Percentiles rank a stretch among this genome's conserved stretches.
phyloP scores from a whole-genome alignment of 2,888 invertebrate species.

The Onthophagus sagittarius region DNA sequence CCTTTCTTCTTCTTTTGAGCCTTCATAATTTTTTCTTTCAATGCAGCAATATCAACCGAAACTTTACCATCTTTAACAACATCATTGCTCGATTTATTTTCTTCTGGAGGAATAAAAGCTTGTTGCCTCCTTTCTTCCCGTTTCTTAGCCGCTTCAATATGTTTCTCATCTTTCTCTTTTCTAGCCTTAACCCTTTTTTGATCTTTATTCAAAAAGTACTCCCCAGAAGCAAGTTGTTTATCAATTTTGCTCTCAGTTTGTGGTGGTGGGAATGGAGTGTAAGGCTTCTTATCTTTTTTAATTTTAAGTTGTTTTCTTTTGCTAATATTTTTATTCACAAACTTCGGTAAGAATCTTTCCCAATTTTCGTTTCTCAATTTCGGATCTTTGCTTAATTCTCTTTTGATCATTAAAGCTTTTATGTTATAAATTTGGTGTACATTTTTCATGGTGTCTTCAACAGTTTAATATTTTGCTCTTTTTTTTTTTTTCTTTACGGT shows the following conservation, averaged over 20 bases:
- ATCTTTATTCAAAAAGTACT: slow-evolving; percentile 91
- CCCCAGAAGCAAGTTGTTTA: slow-evolving; percentile 88
- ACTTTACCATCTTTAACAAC: slow-evolving; percentile 37
- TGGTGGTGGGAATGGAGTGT: slow-evolving; percentile 97
- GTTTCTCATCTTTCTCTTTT: slow-evolving; percentile 75
- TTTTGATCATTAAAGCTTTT: slow-evolving; percentile 95
- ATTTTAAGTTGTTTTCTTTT: slow-evolving; percentile 85
- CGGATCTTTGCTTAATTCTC: slow-evolving; percentile 91
- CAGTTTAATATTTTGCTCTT: too few species aligned
- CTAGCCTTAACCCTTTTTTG: slow-evolving; percentile 68
- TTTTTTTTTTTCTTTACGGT: too few species aligned
- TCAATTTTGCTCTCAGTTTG: slow-evolving; percentile 93
- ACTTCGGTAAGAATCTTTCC: slow-evolving; percentile 95
- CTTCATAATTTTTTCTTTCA: slow-evolving; percentile 76
- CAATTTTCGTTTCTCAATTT: slow-evolving; percentile 89
- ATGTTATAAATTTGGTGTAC: slow-evolving; percentile 98
- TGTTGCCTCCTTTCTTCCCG: slow-evolving; percentile 74
- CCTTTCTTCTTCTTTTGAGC: slow-evolving; percentile 50
- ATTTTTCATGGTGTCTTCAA: slow-evolving; percentile 97
- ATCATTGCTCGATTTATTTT: slow-evolving; percentile 44
- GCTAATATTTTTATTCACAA: slow-evolving; percentile 80
- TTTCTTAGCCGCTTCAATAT: slow-evolving; percentile 66
- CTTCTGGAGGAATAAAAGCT: slow-evolving; percentile 79
- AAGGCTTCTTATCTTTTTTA: slow-evolving; percentile 85
- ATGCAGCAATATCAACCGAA: slow-evolving; percentile 62